Base-by-base conservation (phyloP, 2,113 vertebrate species). In the Tursiops truncatus region DNA sequence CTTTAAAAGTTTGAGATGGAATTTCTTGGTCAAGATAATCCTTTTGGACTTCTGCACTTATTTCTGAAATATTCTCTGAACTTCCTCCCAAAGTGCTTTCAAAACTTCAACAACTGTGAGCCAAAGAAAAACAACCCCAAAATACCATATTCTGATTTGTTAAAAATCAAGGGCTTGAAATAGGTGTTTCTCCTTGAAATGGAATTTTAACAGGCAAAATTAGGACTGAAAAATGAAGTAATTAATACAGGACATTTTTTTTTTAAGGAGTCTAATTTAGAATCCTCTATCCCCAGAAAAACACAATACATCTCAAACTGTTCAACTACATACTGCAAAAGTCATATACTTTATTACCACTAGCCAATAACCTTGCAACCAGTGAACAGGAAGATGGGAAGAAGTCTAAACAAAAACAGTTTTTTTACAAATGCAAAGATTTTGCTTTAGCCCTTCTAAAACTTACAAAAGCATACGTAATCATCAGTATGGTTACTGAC, bases 311-410 rank as follows among this genome's bases (percentile, higher is more conserved):
- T 11, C 68, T 85, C 74, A 68, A 70, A n/a, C 7, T 95, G 4
- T 82, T 79, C 41, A 98, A 21, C 12, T 68, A 33, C 13, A 67
- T 17, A 85, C 33, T 68, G 17, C 89, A 81, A 95, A 95, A 88
- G 12, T 44, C 65, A 88, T 41, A 68, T 6, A 56, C 15, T 77
- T 63, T 28, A 73, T 68, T 62, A 79, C 3, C 60, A 60, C 41
- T n/a, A 91, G 13, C 14, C 60, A 71, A 47, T 76, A 81, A 26
- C 41, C 11, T 47, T 93, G 70, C 23, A 58, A 13, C 38, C 47
- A 44, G 31, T 77, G 4, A 92, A 56, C 0, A 94, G 28, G 18
- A 63, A 83, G 11, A 21, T 26, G 36, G 36, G 2, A 92, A 74
- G n/a, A 67, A 18, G 15, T 18, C 15, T 23, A 36, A n/a, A 89